These are phyloP conservation scores for Paracentrotus lividus DNA, from an alignment of 53 echinoderm and acorn worm species.

Conservation along the genomic window DNA sequence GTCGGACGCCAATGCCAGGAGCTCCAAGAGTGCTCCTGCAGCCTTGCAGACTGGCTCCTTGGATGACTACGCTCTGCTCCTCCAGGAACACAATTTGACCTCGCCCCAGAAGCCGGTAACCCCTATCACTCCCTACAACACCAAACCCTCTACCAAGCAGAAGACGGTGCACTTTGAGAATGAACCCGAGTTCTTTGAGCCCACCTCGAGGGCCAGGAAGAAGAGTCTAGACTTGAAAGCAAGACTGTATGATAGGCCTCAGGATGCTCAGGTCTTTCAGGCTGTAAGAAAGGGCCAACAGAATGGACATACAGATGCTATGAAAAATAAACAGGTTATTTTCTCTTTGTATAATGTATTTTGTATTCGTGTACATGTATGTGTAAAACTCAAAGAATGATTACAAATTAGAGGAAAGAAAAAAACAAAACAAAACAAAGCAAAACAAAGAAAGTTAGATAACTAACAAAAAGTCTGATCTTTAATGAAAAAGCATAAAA, in stretches of 20 bases:
- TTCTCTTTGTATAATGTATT: not conserved
- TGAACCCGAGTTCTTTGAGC: slow-evolving; percentile 82
- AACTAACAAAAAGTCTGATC: too few relatives aligned
- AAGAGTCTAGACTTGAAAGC: slow-evolving; percentile 91
- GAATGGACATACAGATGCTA: slow-evolving; percentile 28
- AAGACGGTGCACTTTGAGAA: slow-evolving; percentile 84
- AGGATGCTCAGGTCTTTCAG: slow-evolving; percentile 95
- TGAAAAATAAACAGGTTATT: slow-evolving; percentile 38
- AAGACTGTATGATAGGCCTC: slow-evolving; percentile 94
- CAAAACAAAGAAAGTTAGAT: not conserved
- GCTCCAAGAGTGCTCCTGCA: slow-evolving; percentile 88
- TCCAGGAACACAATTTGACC: slow-evolving; percentile 50
- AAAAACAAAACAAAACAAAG: not conserved
- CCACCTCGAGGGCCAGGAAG: slow-evolving; percentile 82
- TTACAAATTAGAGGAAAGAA: not conserved
- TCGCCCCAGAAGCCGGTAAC: slow-evolving; percentile 20
- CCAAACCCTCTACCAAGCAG: slow-evolving; percentile 38
- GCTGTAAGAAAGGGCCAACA: slow-evolving; percentile 59
- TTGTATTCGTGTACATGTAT: not conserved
- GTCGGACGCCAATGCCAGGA: slow-evolving; percentile 64
- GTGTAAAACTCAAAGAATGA: not conserved
- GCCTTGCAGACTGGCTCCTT: slow-evolving; percentile 71
- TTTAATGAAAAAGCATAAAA: too few relatives aligned
- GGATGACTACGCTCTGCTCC: slow-evolving; percentile 39
- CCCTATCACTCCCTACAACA: not conserved